A percentile compares a stretch with the other conserved stretches of the same genome.
Conservation (phyloP, 2,888 invertebrate genomes). For the Phaedon cochleariae region DNA sequence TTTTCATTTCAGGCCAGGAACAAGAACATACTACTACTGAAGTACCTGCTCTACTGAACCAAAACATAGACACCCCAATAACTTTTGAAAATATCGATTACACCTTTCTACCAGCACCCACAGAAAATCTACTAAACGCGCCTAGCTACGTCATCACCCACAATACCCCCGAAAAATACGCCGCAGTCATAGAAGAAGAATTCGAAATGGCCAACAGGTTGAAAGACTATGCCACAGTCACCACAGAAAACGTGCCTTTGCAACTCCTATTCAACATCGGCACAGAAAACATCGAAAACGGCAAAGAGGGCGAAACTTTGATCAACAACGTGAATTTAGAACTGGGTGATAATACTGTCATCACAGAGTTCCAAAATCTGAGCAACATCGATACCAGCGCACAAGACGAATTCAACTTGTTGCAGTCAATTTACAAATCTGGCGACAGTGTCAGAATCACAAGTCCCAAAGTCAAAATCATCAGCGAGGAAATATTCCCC, state of each 20-base stretch:
- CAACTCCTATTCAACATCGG: conserved; percentile 61
- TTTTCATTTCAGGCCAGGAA: no score
- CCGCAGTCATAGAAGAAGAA: conserved; percentile 55
- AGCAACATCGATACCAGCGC: conserved; percentile 8
- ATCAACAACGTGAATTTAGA: conserved; percentile 56
- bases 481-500: conserved; percentile 46
- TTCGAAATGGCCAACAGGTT: conserved; percentile 60
- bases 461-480: conserved; percentile 49
- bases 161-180: conserved; percentile 50
- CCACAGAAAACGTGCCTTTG: conserved; percentile 59
- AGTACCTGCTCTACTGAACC: neutral
- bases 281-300: conserved; percentile 59
- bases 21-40: neutral
- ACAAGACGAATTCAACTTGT: neutral
- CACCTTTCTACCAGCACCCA: conserved; percentile 29
- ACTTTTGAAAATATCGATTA: conserved; percentile 47
- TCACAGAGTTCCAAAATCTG: conserved; percentile 59
- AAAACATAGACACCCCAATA: neutral
- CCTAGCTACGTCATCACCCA: conserved; percentile 34
- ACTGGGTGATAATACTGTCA: conserved; percentile 59
- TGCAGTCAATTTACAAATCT: conserved; percentile 2
- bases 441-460: conserved; percentile 38
- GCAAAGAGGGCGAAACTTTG: conserved; percentile 57
- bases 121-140: conserved; percentile 36
- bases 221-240: conserved; percentile 61